phyloP scores from a whole-genome alignment of 1,140 invertebrate species.

The Melipona quadrifasciata region DNA sequence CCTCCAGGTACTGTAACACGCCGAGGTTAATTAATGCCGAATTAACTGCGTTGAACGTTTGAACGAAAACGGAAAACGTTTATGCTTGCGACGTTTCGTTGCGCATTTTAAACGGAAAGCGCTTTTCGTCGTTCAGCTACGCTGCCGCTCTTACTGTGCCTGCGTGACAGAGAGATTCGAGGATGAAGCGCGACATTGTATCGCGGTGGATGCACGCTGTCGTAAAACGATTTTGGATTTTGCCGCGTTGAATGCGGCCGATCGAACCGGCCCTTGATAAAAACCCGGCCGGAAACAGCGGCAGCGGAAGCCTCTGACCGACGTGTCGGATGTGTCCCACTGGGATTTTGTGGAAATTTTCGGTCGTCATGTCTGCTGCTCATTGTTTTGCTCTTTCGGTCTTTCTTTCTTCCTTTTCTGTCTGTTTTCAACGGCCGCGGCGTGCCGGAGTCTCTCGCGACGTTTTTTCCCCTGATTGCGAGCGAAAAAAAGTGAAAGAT shows the following conservation, averaged over 20 bases:
- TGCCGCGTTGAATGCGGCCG: conserved; percentile 27
- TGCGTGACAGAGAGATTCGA: background rate
- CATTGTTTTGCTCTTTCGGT: background rate
- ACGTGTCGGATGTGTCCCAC: conserved; percentile 40
- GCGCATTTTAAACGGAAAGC: background rate
- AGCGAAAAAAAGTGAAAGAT: background rate
- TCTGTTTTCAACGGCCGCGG: background rate
- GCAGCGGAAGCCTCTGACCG: conserved; percentile 25
- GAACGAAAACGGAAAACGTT: background rate
- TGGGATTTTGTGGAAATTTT: conserved; percentile 38
- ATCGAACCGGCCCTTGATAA: conserved; percentile 26
- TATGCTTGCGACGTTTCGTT: background rate
- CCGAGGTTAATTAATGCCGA: background rate
- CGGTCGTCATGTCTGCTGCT: background rate
- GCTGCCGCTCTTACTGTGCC: background rate
- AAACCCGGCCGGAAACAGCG: conserved; percentile 26
- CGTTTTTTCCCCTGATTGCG: background rate
- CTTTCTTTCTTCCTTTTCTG: background rate
- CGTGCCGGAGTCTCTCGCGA: background rate
- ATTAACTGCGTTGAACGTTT: background rate
- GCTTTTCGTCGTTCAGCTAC: background rate
- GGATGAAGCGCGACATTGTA: conserved; percentile 1
- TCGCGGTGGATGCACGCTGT: conserved; percentile 16
- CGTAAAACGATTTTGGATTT: conserved; percentile 36
- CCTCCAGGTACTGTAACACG: background rate